Evolutionary conservation across 2,113 vertebrate species (phyloP).

Genomic region (Micronycteris hirsuta): DNA sequence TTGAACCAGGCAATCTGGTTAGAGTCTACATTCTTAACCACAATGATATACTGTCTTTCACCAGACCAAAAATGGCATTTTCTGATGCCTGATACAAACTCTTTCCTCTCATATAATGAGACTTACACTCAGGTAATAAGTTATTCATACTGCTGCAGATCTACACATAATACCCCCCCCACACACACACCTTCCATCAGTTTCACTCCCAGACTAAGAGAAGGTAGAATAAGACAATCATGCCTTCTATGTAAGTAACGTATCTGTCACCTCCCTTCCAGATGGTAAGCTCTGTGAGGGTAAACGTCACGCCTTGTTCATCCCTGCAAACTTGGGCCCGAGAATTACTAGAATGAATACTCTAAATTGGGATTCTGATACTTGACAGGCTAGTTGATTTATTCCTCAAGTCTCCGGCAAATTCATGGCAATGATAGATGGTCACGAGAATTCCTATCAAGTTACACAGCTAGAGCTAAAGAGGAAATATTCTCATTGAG

Average conservation of each 20-base stretch:
- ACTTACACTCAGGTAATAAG: background rate
- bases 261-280: background rate
- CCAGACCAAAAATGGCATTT: background rate
- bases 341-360: background rate
- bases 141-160: background rate
- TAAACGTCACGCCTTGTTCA: background rate
- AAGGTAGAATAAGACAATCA: background rate
- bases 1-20: background rate
- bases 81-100: background rate
- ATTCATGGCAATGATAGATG: background rate
- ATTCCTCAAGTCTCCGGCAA: background rate
- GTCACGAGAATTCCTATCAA: background rate
- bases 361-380: background rate
- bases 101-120: background rate
- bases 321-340: background rate
- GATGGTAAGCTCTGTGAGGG: background rate
- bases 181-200: background rate
- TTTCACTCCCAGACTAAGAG: background rate
- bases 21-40: background rate
- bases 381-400: background rate
- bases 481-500: conserved; percentile 58
- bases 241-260: background rate
- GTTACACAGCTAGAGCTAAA: background rate
- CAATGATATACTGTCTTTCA: background rate
- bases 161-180: background rate